phyloP scores from a whole-genome alignment of 2,888 invertebrate genomes.

The Mactromeris polynyma region DNA sequence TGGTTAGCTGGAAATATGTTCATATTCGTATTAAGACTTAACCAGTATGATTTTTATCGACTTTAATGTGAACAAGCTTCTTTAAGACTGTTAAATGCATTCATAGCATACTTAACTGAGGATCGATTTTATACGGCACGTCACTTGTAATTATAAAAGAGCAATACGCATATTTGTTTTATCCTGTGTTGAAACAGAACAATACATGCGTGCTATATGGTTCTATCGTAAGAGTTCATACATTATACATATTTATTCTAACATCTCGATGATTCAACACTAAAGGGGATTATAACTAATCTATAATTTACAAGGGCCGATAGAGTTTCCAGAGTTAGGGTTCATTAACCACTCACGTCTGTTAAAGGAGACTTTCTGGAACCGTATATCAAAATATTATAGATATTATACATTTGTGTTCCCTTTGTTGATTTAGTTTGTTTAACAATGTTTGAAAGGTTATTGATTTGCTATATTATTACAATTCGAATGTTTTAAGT shows the following conservation, averaged over 20 bases:
- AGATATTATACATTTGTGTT: background rate
- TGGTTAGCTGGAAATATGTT: background rate
- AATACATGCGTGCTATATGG: background rate
- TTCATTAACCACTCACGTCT: no score
- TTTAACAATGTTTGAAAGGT: background rate
- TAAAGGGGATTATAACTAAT: background rate
- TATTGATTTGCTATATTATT: slow-evolving; percentile 3
- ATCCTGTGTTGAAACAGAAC: background rate
- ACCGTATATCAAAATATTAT: background rate
- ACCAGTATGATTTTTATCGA: background rate
- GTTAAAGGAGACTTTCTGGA: background rate
- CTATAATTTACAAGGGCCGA: no score
- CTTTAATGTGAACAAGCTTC: slow-evolving; percentile 3
- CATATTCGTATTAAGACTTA: background rate
- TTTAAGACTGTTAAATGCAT: slow-evolving; percentile 7
- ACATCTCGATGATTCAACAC: background rate
- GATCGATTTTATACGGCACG: background rate
- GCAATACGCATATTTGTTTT: background rate
- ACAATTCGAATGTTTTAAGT: background rate
- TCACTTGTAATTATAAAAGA: background rate
- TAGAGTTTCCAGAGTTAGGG: no score
- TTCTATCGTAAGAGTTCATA: background rate
- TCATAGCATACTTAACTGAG: background rate
- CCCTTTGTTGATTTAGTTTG: background rate
- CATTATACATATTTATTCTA: background rate